A percentile compares a stretch with the other conserved stretches of the same genome.
phyloP scores from a whole-genome alignment of 2,888 invertebrate species.

The Tipula lateralis region DNA sequence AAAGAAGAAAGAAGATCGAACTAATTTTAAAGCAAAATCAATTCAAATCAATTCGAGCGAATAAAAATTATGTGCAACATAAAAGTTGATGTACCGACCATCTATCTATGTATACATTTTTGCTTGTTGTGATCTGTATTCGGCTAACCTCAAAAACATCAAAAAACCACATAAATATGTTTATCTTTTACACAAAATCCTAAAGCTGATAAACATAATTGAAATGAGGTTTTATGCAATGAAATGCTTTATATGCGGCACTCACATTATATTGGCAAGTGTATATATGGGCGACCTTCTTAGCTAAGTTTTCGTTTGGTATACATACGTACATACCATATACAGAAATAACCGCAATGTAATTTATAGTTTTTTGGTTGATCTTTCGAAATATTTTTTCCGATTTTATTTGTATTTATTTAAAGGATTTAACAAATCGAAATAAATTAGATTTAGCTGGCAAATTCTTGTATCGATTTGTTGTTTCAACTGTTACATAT shows the following conservation, averaged over 20 bases:
- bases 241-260: background rate
- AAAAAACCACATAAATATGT: conserved; percentile 14
- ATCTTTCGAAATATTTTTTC: background rate
- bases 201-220: conserved; percentile 1
- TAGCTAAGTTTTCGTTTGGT: background rate
- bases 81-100: background rate
- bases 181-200: background rate
- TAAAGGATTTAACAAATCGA: background rate
- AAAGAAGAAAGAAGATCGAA: background rate
- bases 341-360: background rate
- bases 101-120: background rate
- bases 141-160: conserved; percentile 24
- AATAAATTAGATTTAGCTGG: background rate
- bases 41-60: conserved; percentile 19
- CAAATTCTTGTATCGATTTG: background rate
- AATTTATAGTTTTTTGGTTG: background rate
- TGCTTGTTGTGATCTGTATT: background rate
- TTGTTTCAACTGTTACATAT: background rate
- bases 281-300: background rate
- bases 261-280: background rate
- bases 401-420: background rate
- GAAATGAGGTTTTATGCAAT: background rate
- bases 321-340: background rate
- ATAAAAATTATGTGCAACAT: background rate
- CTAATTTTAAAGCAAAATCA: background rate